Evolutionary conservation across 2,797 vertebrate species (phyloP).

Genomic region (Rhinatrema bivittatum): DNA sequence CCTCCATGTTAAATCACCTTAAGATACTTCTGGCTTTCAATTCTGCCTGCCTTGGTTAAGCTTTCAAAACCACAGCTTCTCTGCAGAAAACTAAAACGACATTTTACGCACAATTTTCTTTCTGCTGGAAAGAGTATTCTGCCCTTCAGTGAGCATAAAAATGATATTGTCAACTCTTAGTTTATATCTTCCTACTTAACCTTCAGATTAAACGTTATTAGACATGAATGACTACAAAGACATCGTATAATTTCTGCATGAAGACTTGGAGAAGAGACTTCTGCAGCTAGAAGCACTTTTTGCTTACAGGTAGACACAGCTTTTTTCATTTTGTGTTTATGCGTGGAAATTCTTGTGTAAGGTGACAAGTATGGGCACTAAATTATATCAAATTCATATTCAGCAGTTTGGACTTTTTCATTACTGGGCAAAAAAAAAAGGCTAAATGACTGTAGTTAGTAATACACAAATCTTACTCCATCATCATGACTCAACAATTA

Average conservation of each 20-base stretch:
- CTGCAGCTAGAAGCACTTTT: background rate
- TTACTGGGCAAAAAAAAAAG: background rate
- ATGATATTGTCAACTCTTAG: constrained; percentile 69
- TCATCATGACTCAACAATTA: no score
- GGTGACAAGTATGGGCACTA: no score
- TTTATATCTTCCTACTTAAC: constrained; percentile 73
- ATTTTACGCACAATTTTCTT: constrained; percentile 70
- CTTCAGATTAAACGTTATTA: constrained; percentile 76
- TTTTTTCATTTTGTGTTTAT: background rate
- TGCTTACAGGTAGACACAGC: background rate
- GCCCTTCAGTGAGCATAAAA: constrained; percentile 71
- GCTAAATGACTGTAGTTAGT: background rate
- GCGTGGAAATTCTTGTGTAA: no score
- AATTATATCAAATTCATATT: no score
- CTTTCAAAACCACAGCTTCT: no score
- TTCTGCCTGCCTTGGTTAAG: constrained; percentile 28
- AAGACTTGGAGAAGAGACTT: constrained; percentile 31
- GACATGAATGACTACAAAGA: constrained; percentile 66
- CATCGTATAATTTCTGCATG: constrained; percentile 53
- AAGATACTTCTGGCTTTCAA: constrained; percentile 45
- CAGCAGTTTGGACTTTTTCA: no score
- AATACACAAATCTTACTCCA: background rate
- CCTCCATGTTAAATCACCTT: no score
- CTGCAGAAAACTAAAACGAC: constrained; percentile 54
- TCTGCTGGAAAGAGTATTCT: constrained; percentile 58